Conservation (phyloP, 2,888 invertebrate species). For the Eretmocerus hayati region DNA sequence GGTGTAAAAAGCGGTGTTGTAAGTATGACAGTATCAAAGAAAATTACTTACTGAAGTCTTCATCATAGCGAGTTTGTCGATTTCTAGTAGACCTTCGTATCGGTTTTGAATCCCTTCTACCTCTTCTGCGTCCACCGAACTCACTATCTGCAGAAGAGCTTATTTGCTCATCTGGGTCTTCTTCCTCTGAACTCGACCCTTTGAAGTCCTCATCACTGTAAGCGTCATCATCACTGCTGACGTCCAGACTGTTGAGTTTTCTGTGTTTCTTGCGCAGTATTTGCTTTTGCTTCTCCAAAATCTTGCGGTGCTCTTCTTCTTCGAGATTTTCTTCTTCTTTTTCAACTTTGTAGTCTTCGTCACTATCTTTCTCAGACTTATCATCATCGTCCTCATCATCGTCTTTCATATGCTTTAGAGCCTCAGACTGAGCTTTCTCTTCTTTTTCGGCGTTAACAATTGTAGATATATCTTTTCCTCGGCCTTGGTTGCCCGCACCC, state of each 20-base stretch:
- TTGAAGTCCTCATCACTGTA: constrained; percentile 88
- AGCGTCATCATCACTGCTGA: constrained; percentile 73
- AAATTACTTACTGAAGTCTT: constrained; percentile 51
- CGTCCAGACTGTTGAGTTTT: constrained; percentile 72
- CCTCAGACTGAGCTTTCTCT: constrained; percentile 46
- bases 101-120: constrained; percentile 47
- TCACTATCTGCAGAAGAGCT: constrained; percentile 55
- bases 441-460: constrained; percentile 72
- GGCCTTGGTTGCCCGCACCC: constrained; percentile 72
- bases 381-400: constrained; percentile 46
- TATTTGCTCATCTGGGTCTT: constrained; percentile 52
- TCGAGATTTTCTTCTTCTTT: constrained; percentile 42
- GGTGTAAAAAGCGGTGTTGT: neutral
- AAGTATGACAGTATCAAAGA: neutral
- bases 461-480: constrained; percentile 89
- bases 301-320: constrained; percentile 35
- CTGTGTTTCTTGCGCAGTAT: constrained; percentile 56
- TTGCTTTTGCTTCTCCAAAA: constrained; percentile 38
- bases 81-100: constrained; percentile 53
- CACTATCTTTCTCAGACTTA: constrained; percentile 39
- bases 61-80: constrained; percentile 51
- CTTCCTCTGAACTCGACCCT: constrained; percentile 61
- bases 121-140: constrained; percentile 47
- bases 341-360: constrained; percentile 42
- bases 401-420: constrained; percentile 41